Evolutionary conservation across 30 jellyfish, hydroid and myxozoan genomes (phyloP).

Genomic region (Cassiopea xamachana): DNA sequence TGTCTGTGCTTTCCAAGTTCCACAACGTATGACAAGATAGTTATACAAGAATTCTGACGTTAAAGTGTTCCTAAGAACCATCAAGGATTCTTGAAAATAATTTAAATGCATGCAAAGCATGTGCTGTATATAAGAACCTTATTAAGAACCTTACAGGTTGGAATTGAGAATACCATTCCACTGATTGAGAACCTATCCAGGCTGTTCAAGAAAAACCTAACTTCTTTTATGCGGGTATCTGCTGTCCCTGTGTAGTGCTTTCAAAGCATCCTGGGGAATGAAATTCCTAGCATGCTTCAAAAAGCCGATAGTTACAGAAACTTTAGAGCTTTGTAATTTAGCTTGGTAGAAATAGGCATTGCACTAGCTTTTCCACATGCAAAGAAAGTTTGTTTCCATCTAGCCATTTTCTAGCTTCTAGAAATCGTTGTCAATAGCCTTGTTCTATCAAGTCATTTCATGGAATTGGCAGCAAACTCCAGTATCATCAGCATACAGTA

Average conservation of each 20-base stretch:
- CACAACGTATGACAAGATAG: no score
- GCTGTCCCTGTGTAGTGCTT: constrained; percentile 59
- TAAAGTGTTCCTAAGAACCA: no score
- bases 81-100: no score
- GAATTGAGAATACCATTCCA: no score
- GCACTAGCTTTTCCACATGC: constrained; percentile 38
- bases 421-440: constrained; percentile 4
- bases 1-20: no score
- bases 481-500: constrained; percentile 1
- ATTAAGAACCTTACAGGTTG: no score
- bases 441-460: constrained; percentile 29
- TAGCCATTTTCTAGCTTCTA: constrained; percentile 33
- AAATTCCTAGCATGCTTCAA: constrained; percentile 39
- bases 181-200: no score
- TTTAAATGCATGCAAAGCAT: no score
- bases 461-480: constrained; percentile 1
- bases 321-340: constrained; percentile 25
- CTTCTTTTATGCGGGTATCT: background rate
- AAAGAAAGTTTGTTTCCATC: constrained; percentile 3
- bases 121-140: no score
- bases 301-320: constrained; percentile 55
- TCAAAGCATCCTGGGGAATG: constrained; percentile 12
- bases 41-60: no score
- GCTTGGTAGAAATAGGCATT: constrained; percentile 35
- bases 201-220: no score